Conservation (phyloP, 2,113 vertebrate genomes). For the Plectropomus leopardus region DNA sequence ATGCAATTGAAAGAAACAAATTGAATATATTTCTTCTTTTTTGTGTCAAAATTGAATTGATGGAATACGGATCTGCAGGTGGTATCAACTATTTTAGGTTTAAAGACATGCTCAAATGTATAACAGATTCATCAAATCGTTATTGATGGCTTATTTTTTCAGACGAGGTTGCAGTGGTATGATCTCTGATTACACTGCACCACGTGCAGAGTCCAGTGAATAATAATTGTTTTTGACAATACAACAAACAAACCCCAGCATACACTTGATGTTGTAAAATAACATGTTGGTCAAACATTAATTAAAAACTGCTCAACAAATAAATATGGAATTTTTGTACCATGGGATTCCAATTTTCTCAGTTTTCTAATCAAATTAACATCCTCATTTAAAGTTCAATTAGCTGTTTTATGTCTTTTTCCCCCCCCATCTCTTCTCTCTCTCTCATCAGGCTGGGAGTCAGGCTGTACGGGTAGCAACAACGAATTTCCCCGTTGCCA, state of each 20-base stretch:
- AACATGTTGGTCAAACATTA: slow-evolving; percentile 43
- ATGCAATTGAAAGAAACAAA: background rate
- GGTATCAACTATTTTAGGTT: background rate
- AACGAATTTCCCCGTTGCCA: slow-evolving; percentile 71
- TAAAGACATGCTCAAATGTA: background rate
- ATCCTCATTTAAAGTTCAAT: slow-evolving; percentile 60
- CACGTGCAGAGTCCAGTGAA: slow-evolving; percentile 12
- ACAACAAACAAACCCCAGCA: background rate
- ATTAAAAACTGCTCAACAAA: slow-evolving; percentile 15
- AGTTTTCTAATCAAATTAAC: slow-evolving; percentile 44
- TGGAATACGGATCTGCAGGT: background rate
- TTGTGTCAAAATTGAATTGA: background rate
- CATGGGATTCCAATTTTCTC: slow-evolving; percentile 23
- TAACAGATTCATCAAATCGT: background rate
- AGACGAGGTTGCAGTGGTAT: background rate
- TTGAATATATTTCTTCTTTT: background rate
- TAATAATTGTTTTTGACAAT: background rate
- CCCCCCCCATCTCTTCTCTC: background rate
- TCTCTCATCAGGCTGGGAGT: slow-evolving; percentile 45
- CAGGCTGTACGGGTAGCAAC: slow-evolving; percentile 60
- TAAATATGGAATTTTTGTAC: background rate
- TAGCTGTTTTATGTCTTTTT: slow-evolving; percentile 5
- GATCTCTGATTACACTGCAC: background rate
- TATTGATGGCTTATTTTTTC: background rate
- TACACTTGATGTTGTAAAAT: slow-evolving; percentile 23